Evolutionary conservation across 2,113 vertebrate species (phyloP).

Genomic region (Montifringilla adamsi): DNA sequence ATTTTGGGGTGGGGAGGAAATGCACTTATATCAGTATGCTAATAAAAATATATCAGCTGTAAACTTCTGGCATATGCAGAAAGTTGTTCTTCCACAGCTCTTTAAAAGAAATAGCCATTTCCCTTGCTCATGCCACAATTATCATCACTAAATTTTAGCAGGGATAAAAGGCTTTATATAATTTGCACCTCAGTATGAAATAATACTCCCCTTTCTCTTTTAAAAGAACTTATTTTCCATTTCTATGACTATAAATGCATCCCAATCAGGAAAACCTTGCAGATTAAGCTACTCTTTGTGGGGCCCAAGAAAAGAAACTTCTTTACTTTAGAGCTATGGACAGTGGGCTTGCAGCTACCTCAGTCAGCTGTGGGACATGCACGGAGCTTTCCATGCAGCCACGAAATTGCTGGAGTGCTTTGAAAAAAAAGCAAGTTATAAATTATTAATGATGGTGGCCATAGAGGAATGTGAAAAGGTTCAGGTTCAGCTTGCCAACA

Average conservation of each 20-base stretch:
- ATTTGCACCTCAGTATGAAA: not conserved
- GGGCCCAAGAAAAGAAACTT: not conserved
- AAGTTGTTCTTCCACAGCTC: not conserved
- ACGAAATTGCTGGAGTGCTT: not conserved
- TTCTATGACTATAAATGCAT: not conserved
- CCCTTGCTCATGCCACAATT: not conserved
- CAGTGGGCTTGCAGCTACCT: not conserved
- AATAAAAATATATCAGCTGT: not conserved
- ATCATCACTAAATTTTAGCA: not conserved
- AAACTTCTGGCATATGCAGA: not conserved
- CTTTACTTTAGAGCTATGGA: not conserved
- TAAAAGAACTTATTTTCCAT: not conserved
- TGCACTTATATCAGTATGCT: not conserved
- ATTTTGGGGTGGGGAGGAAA: not conserved
- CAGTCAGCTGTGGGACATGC: not conserved
- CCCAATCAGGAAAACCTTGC: not conserved
- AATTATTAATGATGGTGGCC: not conserved
- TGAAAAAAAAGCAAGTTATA: not conserved
- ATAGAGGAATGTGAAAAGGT: not conserved
- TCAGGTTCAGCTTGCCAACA: not conserved
- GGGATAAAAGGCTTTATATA: not conserved
- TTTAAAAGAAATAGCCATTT: not conserved
- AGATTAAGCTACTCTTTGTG: not conserved
- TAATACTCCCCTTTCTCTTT: not conserved
- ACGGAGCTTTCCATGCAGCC: rapidly evolving